Percentiles rank a stretch among this genome's conserved stretches.
Evolutionary conservation across 2,797 vertebrate species (phyloP).

Genomic region (Amniataba percoides): DNA sequence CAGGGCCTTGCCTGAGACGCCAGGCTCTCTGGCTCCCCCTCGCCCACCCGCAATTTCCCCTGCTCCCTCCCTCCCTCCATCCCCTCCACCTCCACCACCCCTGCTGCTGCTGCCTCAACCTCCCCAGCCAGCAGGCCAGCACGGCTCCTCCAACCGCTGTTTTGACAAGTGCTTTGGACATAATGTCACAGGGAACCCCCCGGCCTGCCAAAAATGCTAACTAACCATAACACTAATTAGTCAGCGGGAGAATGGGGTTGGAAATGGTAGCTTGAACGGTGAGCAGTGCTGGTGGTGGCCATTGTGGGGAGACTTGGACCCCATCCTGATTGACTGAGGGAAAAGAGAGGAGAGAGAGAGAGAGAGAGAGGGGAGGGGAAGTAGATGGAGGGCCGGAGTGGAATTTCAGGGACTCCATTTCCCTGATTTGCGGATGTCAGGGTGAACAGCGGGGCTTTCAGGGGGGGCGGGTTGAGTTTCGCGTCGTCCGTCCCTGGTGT

Average conservation of each 20-base stretch:
- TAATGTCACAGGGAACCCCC: constrained; percentile 81
- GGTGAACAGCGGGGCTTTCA: constrained; percentile 61
- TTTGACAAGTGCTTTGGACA: constrained; percentile 85
- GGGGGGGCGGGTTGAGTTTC: constrained; percentile 67
- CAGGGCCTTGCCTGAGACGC: constrained; percentile 65
- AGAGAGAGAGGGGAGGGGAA: constrained; percentile 28
- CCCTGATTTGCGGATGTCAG: constrained; percentile 32
- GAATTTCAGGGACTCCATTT: constrained; percentile 66
- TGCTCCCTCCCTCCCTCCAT: constrained; percentile 28
- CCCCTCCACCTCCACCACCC: constrained; percentile 19
- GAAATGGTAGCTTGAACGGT: constrained; percentile 73
- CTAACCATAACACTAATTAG: constrained; percentile 86
- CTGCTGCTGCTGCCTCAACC: constrained; percentile 40
- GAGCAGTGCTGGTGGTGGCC: constrained; percentile 57
- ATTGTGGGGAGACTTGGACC: constrained; percentile 76
- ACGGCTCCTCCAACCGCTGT: constrained; percentile 69
- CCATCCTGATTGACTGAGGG: constrained; percentile 78
- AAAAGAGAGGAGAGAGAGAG: constrained; percentile 37
- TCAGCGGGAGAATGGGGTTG: constrained; percentile 73
- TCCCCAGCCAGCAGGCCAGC: constrained; percentile 57
- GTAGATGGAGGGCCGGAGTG: constrained; percentile 43
- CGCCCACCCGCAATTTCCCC: constrained; percentile 69
- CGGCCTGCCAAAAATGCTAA: constrained; percentile 81
- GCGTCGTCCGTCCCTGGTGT: constrained; percentile 48
- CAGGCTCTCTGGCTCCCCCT: constrained; percentile 57